Evolutionary conservation across 2,113 vertebrate species (phyloP).

Genomic region (Ammodytes marinus): DNA sequence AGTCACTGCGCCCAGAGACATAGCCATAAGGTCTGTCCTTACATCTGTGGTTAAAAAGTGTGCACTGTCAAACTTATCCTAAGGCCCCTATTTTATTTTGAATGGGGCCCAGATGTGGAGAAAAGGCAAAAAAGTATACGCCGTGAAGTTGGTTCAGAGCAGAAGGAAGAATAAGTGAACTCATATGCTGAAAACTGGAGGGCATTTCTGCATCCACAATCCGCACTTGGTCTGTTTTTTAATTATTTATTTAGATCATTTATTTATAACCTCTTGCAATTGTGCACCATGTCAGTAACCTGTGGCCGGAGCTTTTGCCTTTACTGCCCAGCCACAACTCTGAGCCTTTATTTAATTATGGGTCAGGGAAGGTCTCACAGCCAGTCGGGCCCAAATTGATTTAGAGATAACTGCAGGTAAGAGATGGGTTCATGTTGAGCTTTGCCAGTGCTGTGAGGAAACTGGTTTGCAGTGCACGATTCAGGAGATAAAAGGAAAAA

Average conservation of each 20-base stretch:
- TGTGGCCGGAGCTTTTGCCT: not conserved
- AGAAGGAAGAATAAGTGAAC: not conserved
- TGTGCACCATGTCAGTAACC: not conserved
- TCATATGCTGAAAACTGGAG: not conserved
- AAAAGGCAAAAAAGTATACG: too few species aligned
- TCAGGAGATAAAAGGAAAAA: too few species aligned
- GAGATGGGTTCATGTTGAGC: not conserved
- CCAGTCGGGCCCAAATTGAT: not conserved
- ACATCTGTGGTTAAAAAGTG: not conserved
- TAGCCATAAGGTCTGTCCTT: conserved; percentile 25
- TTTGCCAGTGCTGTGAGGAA: not conserved
- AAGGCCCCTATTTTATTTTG: too few species aligned
- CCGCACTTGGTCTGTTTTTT: not conserved
- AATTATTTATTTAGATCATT: not conserved
- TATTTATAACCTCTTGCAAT: not conserved
- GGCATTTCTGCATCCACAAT: not conserved
- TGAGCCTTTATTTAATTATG: conserved; percentile 21
- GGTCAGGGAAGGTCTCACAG: conserved; percentile 19
- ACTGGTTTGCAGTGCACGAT: not conserved
- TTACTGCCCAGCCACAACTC: conserved; percentile 20
- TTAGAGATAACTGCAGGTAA: conserved; percentile 23
- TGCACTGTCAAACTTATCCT: too few species aligned
- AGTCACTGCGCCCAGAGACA: conserved; percentile 31
- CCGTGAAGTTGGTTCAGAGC: not conserved
- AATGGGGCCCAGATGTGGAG: too few species aligned